phyloP scores from a whole-genome alignment of 1,140 invertebrate species.

The Cotesia chilonis region DNA sequence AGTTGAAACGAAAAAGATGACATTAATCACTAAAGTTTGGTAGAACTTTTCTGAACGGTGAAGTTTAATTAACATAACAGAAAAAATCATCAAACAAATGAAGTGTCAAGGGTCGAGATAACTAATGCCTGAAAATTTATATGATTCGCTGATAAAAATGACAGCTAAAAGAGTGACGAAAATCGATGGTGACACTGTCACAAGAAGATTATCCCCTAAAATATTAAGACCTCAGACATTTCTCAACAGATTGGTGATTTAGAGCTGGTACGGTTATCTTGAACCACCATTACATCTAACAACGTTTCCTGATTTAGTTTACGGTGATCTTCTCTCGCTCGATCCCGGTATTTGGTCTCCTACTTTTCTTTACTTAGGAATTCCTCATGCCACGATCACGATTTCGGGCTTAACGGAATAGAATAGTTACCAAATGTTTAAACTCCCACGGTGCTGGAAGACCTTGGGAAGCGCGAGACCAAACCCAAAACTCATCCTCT shows the following conservation, averaged over 20 bases:
- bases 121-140: too few species aligned
- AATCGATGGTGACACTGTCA: background rate
- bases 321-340: background rate
- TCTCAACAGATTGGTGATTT: constrained; percentile 1
- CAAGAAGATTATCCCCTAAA: background rate
- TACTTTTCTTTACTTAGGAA: constrained; percentile 1
- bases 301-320: background rate
- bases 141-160: too few species aligned
- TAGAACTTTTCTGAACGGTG: too few species aligned
- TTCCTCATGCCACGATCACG: background rate
- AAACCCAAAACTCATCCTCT: background rate
- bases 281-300: background rate
- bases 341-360: background rate
- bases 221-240: constrained; percentile 11
- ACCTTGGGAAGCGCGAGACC: background rate
- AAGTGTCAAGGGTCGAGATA: too few species aligned
- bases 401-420: constrained; percentile 16
- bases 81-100: too few species aligned
- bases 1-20: too few species aligned
- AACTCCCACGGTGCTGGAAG: constrained; percentile 24
- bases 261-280: background rate
- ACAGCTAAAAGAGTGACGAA: background rate
- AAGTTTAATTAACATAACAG: too few species aligned
- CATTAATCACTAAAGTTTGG: too few species aligned
- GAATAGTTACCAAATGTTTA: constrained; percentile 27